These are phyloP conservation scores for Colletes latitarsis DNA, from an alignment of 1,140 invertebrate species.

Conservation along the genomic window DNA sequence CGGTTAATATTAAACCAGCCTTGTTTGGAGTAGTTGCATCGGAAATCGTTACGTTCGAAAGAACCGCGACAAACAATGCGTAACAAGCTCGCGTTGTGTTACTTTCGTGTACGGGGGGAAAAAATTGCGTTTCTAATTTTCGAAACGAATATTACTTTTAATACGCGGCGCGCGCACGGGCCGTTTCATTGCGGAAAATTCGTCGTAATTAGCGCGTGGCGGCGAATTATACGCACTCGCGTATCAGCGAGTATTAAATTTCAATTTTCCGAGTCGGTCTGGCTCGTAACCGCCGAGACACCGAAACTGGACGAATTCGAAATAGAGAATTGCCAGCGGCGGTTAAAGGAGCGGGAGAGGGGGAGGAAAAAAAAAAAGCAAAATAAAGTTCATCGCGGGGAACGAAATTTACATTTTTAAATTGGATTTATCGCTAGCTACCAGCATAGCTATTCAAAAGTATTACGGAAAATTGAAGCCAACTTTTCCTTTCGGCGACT, in stretches of 20 bases:
- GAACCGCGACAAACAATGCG: too few species aligned
- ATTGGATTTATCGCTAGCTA: slow-evolving; percentile 34
- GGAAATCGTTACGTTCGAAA: too few species aligned
- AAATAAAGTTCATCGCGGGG: neutral
- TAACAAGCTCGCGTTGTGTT: too few species aligned
- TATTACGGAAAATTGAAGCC: slow-evolving; percentile 32
- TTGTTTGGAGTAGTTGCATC: too few species aligned
- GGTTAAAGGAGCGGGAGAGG: too few species aligned
- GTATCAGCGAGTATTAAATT: slow-evolving; percentile 28
- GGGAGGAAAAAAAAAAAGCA: neutral
- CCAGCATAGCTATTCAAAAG: neutral
- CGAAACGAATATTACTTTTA: slow-evolving; percentile 15
- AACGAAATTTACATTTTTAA: slow-evolving; percentile 42
- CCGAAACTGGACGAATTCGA: neutral
- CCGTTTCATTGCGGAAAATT: slow-evolving; percentile 8
- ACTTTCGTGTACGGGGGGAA: too few species aligned
- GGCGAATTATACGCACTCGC: slow-evolving; percentile 9
- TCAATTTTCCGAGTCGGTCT: slow-evolving; percentile 19
- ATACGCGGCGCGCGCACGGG: neutral
- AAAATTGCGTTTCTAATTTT: too few species aligned
- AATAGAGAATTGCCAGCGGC: neutral
- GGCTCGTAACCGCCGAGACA: neutral
- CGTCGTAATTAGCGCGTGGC: slow-evolving; percentile 6
- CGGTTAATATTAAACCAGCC: too few species aligned
- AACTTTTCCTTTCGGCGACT: slow-evolving; percentile 18